phyloP scores from a whole-genome alignment of 2,113 vertebrate species.

The Romanogobio albipinnatus region DNA sequence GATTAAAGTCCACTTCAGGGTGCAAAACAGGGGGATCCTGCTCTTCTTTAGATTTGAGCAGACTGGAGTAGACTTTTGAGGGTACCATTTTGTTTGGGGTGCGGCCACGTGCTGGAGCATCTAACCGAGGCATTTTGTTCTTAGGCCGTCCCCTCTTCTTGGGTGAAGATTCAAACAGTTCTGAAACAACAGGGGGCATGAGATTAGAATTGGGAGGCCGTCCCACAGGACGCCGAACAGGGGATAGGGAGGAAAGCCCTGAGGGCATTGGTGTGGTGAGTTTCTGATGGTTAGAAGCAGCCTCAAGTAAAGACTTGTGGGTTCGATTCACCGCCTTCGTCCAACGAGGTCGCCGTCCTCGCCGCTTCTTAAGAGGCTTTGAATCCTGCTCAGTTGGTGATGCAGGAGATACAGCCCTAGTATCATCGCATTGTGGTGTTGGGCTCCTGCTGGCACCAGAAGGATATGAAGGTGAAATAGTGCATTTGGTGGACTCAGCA shows the following conservation, averaged over 20 bases:
- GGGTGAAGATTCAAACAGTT: slow-evolving; percentile 68
- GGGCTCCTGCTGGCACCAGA: slow-evolving; percentile 62
- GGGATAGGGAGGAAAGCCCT: slow-evolving; percentile 62
- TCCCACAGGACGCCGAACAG: slow-evolving; percentile 75
- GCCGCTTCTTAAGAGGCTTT: slow-evolving; percentile 91
- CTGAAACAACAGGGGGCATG: slow-evolving; percentile 61
- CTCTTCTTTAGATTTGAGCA: slow-evolving; percentile 91
- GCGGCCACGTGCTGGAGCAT: slow-evolving; percentile 83
- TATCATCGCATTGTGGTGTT: slow-evolving; percentile 71
- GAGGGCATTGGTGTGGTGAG: slow-evolving; percentile 64
- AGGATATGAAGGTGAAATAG: slow-evolving; percentile 65
- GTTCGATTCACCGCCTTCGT: slow-evolving; percentile 81
- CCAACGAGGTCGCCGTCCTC: slow-evolving; percentile 91
- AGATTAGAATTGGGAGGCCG: slow-evolving; percentile 77
- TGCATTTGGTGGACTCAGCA: slow-evolving; percentile 66
- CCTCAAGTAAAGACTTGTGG: slow-evolving; percentile 63
- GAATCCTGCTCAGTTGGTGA: slow-evolving; percentile 80
- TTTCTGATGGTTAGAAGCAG: slow-evolving; percentile 66
- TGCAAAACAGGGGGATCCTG: slow-evolving; percentile 95
- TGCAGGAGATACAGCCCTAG: slow-evolving; percentile 70
- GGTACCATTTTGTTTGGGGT: slow-evolving; percentile 84
- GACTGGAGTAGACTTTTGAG: slow-evolving; percentile 87
- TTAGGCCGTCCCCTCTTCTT: slow-evolving; percentile 91
- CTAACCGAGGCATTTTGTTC: slow-evolving; percentile 92
- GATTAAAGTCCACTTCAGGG: slow-evolving; percentile 92